A percentile compares a stretch with the other conserved stretches of the same genome.
Conservation (phyloP, 2,888 invertebrate species). For the Rhogogaster chlorosoma region DNA sequence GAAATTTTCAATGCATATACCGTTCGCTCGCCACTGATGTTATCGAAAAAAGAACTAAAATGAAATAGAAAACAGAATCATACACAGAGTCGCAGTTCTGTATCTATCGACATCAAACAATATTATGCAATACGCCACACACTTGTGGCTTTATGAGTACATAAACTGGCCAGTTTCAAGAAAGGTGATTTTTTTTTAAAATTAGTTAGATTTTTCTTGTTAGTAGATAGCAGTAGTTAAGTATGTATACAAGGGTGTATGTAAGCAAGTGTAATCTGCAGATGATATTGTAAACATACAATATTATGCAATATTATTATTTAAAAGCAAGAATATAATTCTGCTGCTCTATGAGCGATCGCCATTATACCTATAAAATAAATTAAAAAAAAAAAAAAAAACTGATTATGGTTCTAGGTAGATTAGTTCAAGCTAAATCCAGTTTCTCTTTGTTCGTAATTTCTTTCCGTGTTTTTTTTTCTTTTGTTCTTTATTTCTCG, state of each 20-base stretch:
- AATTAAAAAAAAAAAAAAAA: slow-evolving; percentile 16
- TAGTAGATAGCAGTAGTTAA: background rate
- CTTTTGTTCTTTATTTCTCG: background rate
- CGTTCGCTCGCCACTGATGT: slow-evolving; percentile 12
- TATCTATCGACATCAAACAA: slow-evolving; percentile 5
- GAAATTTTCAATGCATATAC: background rate
- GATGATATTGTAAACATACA: slow-evolving; percentile 17
- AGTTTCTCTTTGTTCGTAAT: slow-evolving; percentile 55
- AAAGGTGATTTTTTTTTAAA: background rate
- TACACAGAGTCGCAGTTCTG: background rate
- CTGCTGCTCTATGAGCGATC: slow-evolving; percentile 52
- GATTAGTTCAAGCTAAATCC: slow-evolving; percentile 19
- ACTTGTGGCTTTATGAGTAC: background rate
- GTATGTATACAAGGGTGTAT: background rate
- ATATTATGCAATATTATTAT: slow-evolving; percentile 45
- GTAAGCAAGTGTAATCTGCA: slow-evolving; percentile 40
- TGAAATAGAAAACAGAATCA: background rate
- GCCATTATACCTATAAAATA: slow-evolving; percentile 59
- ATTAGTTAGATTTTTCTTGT: slow-evolving; percentile 13
- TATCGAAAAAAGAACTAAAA: background rate
- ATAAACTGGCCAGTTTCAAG: slow-evolving; percentile 38
- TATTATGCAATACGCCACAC: background rate
- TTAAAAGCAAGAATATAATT: slow-evolving; percentile 41
- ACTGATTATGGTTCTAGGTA: slow-evolving; percentile 57
- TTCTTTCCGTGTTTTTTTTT: slow-evolving; percentile 47